Evolutionary conservation across 2,888 invertebrate species (phyloP), one percentile per base, ranked within the genome.

Genomic region (Beris morrisii): DNA sequence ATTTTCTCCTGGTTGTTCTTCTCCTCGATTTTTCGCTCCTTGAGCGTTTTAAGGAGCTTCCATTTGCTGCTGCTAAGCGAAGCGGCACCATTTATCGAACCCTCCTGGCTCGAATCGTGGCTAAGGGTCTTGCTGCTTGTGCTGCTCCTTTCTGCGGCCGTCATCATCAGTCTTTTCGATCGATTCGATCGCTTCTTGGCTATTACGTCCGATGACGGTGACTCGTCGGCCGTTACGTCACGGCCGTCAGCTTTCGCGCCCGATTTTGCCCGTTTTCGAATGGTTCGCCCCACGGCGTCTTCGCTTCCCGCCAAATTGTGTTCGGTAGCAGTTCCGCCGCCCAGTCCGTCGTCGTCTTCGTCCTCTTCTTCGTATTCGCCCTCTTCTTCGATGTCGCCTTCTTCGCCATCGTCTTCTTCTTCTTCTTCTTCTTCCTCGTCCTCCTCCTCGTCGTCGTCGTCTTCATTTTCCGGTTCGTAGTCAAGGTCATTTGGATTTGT

Each of bases 11-110:
- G 86, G 74, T 88, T 88, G 74, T 84, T 85, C 78, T 89, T 91
- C 74, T 94, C 93, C 79, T 94, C 94, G 4, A 93, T 92, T 82
- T 95, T 94, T 69, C 91, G 85, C 74, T 95, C 94, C 77, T 94
- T 94, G 32, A 95, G 80, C 1, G 94, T 93, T 80, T 94, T 95
- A 3, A 95, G 81, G 53, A 95, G 83, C 78, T 94, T 94, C 95
- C 95, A 95, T 78, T 93, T 93, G 76, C 93, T 93, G 75, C 93
- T 93, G 7, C 92, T 89, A 61, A 88, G 84, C 13, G 50, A 13
- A 0, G 50, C 50, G 32, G 46, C 46, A 55, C 85, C 84, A 48
- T 83, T 83, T 77, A 72, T 76, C 73, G 54, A 76, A 71, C 77
- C 79, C 73, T 76, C 83, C 70, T 74, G 76, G 76, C 77, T 81